Percentiles rank a stretch among this genome's conserved stretches.
Evolutionary conservation across 2,113 vertebrate species (phyloP).

Genomic region (Oreochromis niloticus): DNA sequence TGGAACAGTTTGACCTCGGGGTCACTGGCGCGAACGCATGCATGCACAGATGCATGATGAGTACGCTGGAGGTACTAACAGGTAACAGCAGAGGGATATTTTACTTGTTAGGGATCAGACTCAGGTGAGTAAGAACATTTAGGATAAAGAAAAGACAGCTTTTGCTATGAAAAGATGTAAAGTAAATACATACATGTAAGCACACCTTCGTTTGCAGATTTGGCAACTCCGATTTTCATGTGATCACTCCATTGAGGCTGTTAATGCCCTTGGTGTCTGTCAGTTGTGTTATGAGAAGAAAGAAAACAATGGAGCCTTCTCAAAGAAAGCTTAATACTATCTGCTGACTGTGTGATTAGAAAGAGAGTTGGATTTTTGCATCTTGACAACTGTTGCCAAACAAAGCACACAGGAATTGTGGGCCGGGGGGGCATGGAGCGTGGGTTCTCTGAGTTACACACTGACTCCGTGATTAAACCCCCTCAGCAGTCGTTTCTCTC

Average conservation of each 20-base stretch:
- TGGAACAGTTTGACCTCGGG: conserved; percentile 48
- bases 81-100: background rate
- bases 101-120: conserved; percentile 6
- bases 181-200: background rate
- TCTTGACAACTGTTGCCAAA: conserved; percentile 64
- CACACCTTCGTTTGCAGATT: background rate
- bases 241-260: background rate
- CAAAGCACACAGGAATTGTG: conserved; percentile 20
- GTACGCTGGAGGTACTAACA: background rate
- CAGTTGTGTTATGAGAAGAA: conserved; percentile 23
- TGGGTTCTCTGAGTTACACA: background rate
- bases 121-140: conserved; percentile 10
- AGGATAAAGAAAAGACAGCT: background rate
- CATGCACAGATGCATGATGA: background rate
- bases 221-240: conserved; percentile 4
- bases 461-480: conserved; percentile 40
- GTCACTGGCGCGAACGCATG: conserved; percentile 19
- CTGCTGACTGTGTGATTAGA: conserved; percentile 57
- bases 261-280: conserved; percentile 36
- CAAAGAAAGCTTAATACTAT: conserved; percentile 57
- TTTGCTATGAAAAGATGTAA: background rate
- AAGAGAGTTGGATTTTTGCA: conserved; percentile 63
- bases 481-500: conserved; percentile 22
- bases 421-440: background rate
- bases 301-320: conserved; percentile 16